Percentiles rank a stretch among this genome's conserved stretches.
phyloP scores from a whole-genome alignment of 2,113 vertebrate species.

The Ptilorrhoa leucosticta region DNA sequence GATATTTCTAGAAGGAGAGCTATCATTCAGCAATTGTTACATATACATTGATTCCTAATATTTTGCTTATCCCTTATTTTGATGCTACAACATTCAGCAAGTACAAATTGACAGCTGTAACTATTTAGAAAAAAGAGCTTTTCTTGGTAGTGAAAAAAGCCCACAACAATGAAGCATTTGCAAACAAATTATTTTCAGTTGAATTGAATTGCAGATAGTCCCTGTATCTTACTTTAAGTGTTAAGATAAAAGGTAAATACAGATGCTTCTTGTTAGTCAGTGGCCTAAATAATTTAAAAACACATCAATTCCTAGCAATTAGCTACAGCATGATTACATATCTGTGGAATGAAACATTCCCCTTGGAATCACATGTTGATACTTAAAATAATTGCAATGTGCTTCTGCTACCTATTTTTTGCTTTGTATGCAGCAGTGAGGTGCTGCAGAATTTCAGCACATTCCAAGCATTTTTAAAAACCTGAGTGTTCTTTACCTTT shows the following conservation, averaged over 20 bases:
- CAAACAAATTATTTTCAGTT: slow-evolving; percentile 9
- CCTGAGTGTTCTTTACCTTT: slow-evolving; percentile 77
- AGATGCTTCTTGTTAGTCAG: slow-evolving; percentile 26
- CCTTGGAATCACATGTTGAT: not conserved
- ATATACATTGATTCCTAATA: not conserved
- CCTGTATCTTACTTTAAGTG: not conserved
- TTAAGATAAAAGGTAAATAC: slow-evolving; percentile 46
- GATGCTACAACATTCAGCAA: not conserved
- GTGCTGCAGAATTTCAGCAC: not conserved
- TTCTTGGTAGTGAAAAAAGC: not conserved
- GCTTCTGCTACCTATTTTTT: not conserved
- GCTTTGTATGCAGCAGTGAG: not conserved
- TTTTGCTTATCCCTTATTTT: not conserved
- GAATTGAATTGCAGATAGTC: slow-evolving; percentile 6
- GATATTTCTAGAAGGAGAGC: not conserved
- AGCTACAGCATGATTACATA: slow-evolving; percentile 22
- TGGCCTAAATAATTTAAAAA: slow-evolving; percentile 47
- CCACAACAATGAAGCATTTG: not conserved
- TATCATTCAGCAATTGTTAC: not conserved
- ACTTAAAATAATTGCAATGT: not conserved
- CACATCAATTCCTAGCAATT: slow-evolving; percentile 37
- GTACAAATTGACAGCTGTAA: not conserved
- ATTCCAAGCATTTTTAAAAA: not conserved
- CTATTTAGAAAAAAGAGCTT: not conserved
- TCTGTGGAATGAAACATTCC: slow-evolving; percentile 28